phyloP scores from a whole-genome alignment of 2,888 invertebrate genomes.

The Eristalinus sepulchralis region DNA sequence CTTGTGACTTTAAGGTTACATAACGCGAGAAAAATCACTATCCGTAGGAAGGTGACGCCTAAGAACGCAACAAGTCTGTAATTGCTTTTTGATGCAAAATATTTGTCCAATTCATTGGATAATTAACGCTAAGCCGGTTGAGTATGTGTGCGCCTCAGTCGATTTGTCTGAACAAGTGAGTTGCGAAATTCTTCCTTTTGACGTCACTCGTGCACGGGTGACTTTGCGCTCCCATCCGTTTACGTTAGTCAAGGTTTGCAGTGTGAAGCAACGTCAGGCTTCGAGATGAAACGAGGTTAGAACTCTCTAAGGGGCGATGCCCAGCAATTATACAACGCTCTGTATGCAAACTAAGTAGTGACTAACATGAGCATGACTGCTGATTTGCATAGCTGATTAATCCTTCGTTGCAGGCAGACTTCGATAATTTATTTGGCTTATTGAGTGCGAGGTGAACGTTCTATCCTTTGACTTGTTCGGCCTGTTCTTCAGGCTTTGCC shows the following conservation, averaged over 20 bases:
- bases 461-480: neutral
- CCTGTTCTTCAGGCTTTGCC: neutral
- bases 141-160: neutral
- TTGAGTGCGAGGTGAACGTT: neutral
- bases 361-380: neutral
- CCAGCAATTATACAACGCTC: neutral
- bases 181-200: neutral
- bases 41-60: neutral
- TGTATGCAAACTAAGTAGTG: neutral
- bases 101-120: conserved; percentile 26
- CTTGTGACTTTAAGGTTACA: no score
- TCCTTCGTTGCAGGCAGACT: neutral
- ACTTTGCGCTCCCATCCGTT: neutral
- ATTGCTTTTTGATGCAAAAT: conserved; percentile 8
- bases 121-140: conserved; percentile 5
- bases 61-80: neutral
- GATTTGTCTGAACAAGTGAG: neutral
- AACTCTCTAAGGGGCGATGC: neutral
- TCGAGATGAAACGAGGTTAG: neutral
- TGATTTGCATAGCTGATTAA: neutral
- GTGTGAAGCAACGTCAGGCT: neutral
- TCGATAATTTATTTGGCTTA: neutral
- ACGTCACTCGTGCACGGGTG: neutral
- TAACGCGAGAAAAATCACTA: neutral
- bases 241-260: neutral